phyloP scores from a whole-genome alignment of 2,113 vertebrate species.

The Corythaixoides concolor region DNA sequence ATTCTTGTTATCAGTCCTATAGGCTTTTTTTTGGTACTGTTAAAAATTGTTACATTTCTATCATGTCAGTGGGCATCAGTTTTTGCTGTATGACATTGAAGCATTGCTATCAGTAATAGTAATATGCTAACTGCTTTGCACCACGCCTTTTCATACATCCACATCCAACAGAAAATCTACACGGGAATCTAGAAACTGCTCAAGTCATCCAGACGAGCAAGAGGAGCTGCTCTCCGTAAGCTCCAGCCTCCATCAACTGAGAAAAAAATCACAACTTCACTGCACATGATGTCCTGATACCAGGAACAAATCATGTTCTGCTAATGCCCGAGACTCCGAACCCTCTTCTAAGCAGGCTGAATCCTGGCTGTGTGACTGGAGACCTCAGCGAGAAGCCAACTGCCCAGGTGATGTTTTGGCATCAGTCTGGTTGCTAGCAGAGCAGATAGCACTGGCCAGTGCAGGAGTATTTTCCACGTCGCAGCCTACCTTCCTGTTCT shows the following conservation, averaged over 20 bases:
- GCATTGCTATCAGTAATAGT: background rate
- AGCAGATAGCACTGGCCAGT: background rate
- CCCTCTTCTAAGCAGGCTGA: background rate
- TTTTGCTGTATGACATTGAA: background rate
- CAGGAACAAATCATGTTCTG: background rate
- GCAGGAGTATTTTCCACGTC: background rate
- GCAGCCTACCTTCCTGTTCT: background rate
- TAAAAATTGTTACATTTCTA: background rate
- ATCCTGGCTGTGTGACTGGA: rapidly evolving
- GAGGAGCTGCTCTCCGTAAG: background rate
- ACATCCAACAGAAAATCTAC: background rate
- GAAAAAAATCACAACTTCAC: background rate
- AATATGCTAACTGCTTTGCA: background rate
- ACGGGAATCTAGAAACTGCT: background rate
- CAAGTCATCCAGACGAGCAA: background rate
- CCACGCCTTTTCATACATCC: background rate
- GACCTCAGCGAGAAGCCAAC: background rate
- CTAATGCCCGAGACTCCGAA: background rate
- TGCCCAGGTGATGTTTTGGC: background rate
- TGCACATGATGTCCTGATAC: background rate
- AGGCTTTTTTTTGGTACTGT: background rate
- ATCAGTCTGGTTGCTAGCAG: background rate
- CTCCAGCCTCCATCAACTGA: background rate
- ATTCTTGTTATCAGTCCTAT: background rate
- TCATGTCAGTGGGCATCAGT: background rate